Evolutionary conservation across 2,888 invertebrate species (phyloP).

Genomic region (Trachelus stipa): DNA sequence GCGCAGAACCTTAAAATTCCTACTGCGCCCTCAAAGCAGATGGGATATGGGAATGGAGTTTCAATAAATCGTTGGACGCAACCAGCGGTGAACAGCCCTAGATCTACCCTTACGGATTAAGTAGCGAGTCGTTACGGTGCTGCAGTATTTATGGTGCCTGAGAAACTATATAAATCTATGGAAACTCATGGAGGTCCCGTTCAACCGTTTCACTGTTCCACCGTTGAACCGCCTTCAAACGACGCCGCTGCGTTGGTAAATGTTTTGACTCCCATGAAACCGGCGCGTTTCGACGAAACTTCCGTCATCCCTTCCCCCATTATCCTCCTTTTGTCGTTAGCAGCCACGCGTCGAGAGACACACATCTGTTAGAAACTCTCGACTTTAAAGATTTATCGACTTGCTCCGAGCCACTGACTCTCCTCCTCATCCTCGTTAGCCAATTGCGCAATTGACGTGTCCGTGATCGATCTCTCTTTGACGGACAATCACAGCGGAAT

Average conservation of each 20-base stretch:
- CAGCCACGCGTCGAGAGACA: constrained; percentile 21
- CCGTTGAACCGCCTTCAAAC: constrained; percentile 3
- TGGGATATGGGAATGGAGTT: background rate
- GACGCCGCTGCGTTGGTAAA: constrained; percentile 24
- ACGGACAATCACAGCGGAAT: too few species aligned
- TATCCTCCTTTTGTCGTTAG: constrained; percentile 39
- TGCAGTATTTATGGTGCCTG: constrained; percentile 48
- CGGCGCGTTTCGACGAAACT: constrained; percentile 16
- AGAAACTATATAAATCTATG: constrained; percentile 43
- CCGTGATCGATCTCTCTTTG: too few species aligned
- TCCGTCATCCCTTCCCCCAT: constrained; percentile 28
- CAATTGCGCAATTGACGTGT: too few species aligned
- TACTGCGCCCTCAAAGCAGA: too few species aligned
- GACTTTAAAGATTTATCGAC: too few species aligned
- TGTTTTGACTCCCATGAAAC: constrained; percentile 40
- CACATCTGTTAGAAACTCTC: constrained; percentile 32
- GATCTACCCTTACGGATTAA: constrained; percentile 46
- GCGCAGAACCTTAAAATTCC: background rate
- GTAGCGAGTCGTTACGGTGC: constrained; percentile 40
- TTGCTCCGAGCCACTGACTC: too few species aligned
- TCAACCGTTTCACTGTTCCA: background rate
- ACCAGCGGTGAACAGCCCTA: constrained; percentile 31
- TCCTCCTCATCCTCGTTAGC: too few species aligned
- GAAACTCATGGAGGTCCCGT: constrained; percentile 28
- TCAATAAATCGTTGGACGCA: constrained; percentile 17